Percentiles rank a stretch among this genome's conserved stretches.
These are phyloP conservation scores for Limosa lapponica DNA, from an alignment of 2,797 vertebrate species.

Conservation along the genomic window DNA sequence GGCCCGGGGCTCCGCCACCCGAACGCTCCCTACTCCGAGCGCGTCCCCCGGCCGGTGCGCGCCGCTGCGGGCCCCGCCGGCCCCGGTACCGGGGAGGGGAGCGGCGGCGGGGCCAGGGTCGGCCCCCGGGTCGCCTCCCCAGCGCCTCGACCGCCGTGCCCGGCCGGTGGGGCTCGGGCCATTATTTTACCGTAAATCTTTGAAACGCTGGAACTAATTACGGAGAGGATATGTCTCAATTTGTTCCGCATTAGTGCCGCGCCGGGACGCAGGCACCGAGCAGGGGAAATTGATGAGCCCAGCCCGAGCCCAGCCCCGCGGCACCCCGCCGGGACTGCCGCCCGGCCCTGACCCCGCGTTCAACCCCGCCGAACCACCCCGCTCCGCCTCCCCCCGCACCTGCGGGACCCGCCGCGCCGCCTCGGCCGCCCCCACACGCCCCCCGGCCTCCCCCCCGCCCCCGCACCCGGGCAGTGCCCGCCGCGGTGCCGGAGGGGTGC, in stretches of 20 bases:
- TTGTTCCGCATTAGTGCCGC: constrained; percentile 85
- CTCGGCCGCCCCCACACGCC: neutral
- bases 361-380: constrained; percentile 44
- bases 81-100: neutral
- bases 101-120: neutral
- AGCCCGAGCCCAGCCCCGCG: constrained; percentile 79
- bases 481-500: neutral
- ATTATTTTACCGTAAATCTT: constrained; percentile 82
- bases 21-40: neutral
- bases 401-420: neutral
- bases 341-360: constrained; percentile 30
- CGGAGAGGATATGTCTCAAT: constrained; percentile 88
- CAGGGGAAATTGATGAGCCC: constrained; percentile 89
- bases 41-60: neutral
- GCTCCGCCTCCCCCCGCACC: constrained; percentile 20
- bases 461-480: neutral
- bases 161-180: constrained; percentile 40
- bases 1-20: neutral
- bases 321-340: neutral
- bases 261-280: constrained; percentile 74
- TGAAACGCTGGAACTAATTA: constrained; percentile 87
- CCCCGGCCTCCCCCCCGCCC: too few species aligned
- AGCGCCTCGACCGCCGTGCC: neutral
- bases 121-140: neutral
- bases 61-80: neutral